Percentiles rank a stretch among this genome's conserved stretches.
phyloP scores from a whole-genome alignment of 2,797 vertebrate genomes.

The Lepus townsendii region DNA sequence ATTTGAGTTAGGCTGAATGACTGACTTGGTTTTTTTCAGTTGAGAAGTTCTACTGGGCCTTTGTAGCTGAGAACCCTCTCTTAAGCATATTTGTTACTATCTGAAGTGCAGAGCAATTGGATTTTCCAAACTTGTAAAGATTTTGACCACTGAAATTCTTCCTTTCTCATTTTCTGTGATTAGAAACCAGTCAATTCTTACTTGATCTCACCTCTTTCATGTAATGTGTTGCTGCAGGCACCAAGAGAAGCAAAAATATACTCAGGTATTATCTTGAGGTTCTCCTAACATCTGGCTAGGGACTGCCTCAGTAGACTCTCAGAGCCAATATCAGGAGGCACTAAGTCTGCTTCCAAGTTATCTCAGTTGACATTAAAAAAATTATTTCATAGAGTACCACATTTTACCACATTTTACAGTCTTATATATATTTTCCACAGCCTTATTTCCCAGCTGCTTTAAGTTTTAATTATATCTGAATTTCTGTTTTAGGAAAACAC shows the following conservation, averaged over 20 bases:
- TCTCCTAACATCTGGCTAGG: neutral
- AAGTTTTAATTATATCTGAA: neutral
- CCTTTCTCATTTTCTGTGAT: neutral
- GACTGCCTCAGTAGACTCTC: no score
- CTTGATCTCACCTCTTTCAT: neutral
- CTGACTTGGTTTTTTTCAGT: neutral
- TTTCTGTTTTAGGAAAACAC: neutral
- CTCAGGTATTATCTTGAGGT: neutral
- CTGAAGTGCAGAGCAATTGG: neutral
- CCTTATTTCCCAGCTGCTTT: neutral
- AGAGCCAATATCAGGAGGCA: neutral
- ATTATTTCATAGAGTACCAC: no score
- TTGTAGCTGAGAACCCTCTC: constrained; percentile 1
- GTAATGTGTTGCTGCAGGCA: neutral
- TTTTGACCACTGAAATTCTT: neutral
- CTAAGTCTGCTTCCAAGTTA: neutral
- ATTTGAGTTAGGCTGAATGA: neutral
- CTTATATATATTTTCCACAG: no score
- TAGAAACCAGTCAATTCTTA: neutral
- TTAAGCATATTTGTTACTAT: neutral
- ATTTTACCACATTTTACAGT: no score
- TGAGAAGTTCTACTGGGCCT: neutral
- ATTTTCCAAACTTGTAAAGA: constrained; percentile 3
- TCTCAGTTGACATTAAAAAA: neutral
- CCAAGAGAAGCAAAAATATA: neutral